These are phyloP conservation scores for Augochlorella aurata DNA, from an alignment of 2,888 invertebrate genomes.

Conservation along the genomic window DNA sequence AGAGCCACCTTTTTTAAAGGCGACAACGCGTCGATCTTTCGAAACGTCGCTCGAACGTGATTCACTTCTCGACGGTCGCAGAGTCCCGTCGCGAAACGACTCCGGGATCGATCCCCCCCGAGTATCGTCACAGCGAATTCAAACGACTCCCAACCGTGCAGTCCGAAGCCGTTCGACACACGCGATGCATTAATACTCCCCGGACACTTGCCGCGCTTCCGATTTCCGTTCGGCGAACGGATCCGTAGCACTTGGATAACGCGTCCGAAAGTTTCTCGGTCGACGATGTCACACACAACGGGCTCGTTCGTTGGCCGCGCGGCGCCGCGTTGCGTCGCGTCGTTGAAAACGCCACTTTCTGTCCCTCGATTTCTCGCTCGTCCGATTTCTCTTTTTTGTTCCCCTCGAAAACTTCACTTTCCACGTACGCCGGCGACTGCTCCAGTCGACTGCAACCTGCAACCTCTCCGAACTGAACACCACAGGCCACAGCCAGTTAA, in stretches of 20 bases:
- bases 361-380: slow-evolving; percentile 38
- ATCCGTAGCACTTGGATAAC: neutral
- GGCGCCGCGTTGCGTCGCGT: slow-evolving; percentile 17
- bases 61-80: slow-evolving; percentile 22
- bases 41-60: slow-evolving; percentile 48
- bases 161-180: neutral
- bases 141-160: neutral
- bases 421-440: slow-evolving; percentile 35
- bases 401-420: slow-evolving; percentile 55
- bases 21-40: slow-evolving; percentile 55
- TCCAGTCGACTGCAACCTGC: neutral
- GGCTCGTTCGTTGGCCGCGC: slow-evolving; percentile 13
- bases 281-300: slow-evolving; percentile 24
- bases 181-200: neutral
- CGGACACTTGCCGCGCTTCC: slow-evolving; percentile 24
- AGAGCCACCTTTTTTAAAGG: slow-evolving; percentile 51
- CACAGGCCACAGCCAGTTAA: slow-evolving; percentile 15
- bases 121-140: slow-evolving; percentile 36
- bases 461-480: slow-evolving; percentile 23
- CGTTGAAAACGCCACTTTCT: slow-evolving; percentile 40
- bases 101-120: too few species aligned
- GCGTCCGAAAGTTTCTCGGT: slow-evolving; percentile 16
- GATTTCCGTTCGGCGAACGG: neutral
- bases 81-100: too few species aligned
- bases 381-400: slow-evolving; percentile 50